phyloP scores from a whole-genome alignment of 2,888 invertebrate species.

The Trissoscelio sp. region DNA sequence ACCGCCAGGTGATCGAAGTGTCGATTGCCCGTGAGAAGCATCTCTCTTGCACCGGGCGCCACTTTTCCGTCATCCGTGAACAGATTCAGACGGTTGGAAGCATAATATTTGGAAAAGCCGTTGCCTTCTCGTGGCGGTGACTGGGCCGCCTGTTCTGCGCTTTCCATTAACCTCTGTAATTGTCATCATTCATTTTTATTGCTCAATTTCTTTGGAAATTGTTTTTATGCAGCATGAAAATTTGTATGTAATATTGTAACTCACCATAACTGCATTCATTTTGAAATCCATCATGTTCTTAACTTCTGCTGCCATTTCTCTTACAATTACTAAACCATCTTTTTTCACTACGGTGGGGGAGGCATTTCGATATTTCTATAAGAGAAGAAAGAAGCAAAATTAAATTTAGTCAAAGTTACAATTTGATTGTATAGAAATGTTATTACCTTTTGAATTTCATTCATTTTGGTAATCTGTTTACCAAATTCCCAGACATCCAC shows the following conservation, averaged over 20 bases:
- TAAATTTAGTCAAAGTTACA: too few species aligned
- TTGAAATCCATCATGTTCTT: conserved; percentile 97
- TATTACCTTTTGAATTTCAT: conserved; percentile 93
- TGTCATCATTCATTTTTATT: conserved; percentile 16
- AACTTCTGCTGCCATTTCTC: conserved; percentile 95
- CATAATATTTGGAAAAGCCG: conserved; percentile 88
- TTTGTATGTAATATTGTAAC: conserved; percentile 1
- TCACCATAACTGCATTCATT: conserved; percentile 95
- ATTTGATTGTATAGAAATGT: too few species aligned
- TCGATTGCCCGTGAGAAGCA: conserved; percentile 89
- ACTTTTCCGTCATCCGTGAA: conserved; percentile 90
- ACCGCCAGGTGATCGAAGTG: conserved; percentile 95
- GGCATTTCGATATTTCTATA: conserved; percentile 91
- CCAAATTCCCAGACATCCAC: conserved; percentile 96
- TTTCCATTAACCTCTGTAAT: conserved; percentile 94
- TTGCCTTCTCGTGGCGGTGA: conserved; percentile 85
- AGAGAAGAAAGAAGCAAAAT: too few species aligned
- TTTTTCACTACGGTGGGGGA: conserved; percentile 91
- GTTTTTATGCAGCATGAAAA: too few species aligned
- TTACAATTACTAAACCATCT: conserved; percentile 92
- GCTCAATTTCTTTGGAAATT: neutral
- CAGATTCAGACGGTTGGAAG: conserved; percentile 92
- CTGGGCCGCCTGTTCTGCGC: conserved; percentile 93
- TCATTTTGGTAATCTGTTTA: conserved; percentile 93
- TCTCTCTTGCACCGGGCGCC: conserved; percentile 88